Conservation (phyloP, 2,797 vertebrate species). For the Pseudochromis fuscus region DNA sequence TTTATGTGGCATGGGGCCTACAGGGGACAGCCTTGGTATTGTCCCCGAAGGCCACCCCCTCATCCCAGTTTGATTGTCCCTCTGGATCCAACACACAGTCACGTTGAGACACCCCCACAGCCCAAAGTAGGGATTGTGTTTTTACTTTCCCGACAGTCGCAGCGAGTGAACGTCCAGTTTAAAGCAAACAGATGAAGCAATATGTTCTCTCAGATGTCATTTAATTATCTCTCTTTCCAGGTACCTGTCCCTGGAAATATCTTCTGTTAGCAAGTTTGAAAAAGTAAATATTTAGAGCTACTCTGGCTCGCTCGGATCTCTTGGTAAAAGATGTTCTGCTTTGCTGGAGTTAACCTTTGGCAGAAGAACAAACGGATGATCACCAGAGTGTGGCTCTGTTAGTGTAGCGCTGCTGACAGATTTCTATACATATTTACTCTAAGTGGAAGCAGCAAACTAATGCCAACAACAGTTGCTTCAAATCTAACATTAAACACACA, state of each 20-base stretch:
- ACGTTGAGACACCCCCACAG: slow-evolving; percentile 61
- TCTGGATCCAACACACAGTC: slow-evolving; percentile 62
- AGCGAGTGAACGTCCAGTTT: slow-evolving; percentile 4
- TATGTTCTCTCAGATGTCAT: slow-evolving; percentile 25
- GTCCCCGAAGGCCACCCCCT: slow-evolving; percentile 64
- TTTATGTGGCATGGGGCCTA: slow-evolving; percentile 81
- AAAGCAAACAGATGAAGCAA: slow-evolving; percentile 56
- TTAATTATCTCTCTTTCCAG: slow-evolving; percentile 32
- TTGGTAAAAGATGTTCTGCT: background rate
- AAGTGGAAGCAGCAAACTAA: slow-evolving; percentile 6
- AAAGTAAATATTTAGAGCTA: slow-evolving; percentile 32
- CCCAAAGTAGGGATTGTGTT: slow-evolving; percentile 47
- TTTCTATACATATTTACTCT: slow-evolving; percentile 2
- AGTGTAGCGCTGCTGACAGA: background rate
- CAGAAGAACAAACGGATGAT: background rate
- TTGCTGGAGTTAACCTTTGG: slow-evolving; percentile 12
- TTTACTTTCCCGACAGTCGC: slow-evolving; percentile 27
- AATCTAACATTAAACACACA: slow-evolving; percentile 18
- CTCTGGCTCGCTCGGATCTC: background rate
- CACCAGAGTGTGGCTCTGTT: background rate
- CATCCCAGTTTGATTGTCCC: slow-evolving; percentile 71
- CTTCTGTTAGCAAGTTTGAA: slow-evolving; percentile 27
- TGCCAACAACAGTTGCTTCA: slow-evolving; percentile 5
- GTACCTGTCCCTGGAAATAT: slow-evolving; percentile 40
- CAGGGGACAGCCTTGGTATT: slow-evolving; percentile 78